phyloP scores from a whole-genome alignment of 92 coral and sea anemone genomes.

The Blastomussa wellsi region DNA sequence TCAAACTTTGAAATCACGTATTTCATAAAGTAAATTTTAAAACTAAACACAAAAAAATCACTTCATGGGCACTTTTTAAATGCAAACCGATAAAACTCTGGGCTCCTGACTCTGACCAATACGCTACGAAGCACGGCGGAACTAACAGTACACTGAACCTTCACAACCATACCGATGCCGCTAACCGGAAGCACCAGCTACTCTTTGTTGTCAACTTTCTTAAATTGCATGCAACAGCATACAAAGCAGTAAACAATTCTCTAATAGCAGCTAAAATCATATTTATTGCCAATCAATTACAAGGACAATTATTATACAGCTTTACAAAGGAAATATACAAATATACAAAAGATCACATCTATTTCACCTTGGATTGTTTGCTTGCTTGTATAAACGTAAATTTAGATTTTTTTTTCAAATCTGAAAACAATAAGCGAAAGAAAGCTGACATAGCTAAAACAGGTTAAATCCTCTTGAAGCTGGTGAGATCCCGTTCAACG shows the following conservation, averaged over 20 bases:
- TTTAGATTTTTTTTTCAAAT: neutral
- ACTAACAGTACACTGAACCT: too few relatives aligned
- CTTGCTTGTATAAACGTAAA: slow-evolving; percentile 19
- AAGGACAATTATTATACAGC: slow-evolving; percentile 32
- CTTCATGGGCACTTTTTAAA: too few relatives aligned
- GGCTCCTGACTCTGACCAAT: too few relatives aligned
- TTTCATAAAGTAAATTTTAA: too few relatives aligned
- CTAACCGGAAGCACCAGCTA: too few relatives aligned
- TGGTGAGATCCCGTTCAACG: neutral
- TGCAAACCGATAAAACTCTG: too few relatives aligned
- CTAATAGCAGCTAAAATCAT: slow-evolving; percentile 28
- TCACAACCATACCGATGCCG: too few relatives aligned
- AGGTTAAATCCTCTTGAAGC: neutral
- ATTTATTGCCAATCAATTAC: slow-evolving; percentile 26
- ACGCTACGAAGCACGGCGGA: too few relatives aligned
- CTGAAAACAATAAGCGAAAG: neutral
- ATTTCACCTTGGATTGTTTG: slow-evolving; percentile 13
- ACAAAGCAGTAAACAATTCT: neutral
- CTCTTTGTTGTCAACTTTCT: too few relatives aligned
- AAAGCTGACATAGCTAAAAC: neutral
- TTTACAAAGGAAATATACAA: slow-evolving; percentile 47
- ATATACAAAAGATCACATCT: slow-evolving; percentile 29
- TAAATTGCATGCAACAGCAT: too few relatives aligned
- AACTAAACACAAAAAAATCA: too few relatives aligned
- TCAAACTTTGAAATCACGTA: too few relatives aligned